Base-by-base conservation (phyloP, 2,113 vertebrate species). In the Cochlearius cochlearius region DNA sequence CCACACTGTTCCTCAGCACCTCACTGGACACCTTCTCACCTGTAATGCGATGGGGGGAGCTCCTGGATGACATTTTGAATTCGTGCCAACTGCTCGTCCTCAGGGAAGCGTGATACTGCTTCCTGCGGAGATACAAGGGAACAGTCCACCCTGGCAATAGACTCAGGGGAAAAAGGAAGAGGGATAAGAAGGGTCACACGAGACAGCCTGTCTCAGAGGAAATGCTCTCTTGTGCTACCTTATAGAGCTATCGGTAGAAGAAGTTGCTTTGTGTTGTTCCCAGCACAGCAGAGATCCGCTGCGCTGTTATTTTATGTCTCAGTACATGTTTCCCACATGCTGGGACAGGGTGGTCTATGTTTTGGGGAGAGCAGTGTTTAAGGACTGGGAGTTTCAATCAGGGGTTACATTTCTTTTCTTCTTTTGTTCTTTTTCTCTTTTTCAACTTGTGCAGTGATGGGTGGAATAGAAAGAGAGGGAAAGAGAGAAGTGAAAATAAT, bases 61-160 rank as follows among this genome's bases (percentile, higher is more conserved):
- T 99, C 98, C 97, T 98, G 98, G 97, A 99, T 98, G 97, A 99
- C 98, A 97, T 98, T 98, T 95, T 99, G 99, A 92, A 99, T 98
- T 94, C 98, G 98, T 72, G 97, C 94, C 95, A 99, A 95, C 81
- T 99, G 99, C 90, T 99, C 98, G 9, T 99, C 98, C 94, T 99
- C 98, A 0, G 98, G 98, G 77, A 98, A 98, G 88, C 98, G 98
- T 1, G 98, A 98, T 81, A 99, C 98, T 2, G 98, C 98, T 82
- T 99, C 99, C 99, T 98, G 94, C 2, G 21, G 85, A 76, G 85
- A 96, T 13, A 90, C 11, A 91, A 92, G 76, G 63, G 36, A 86
- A 93, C 7, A 74, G 41, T 95, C 50, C 1, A 10, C 58, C 38
- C 62, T 80, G 63, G 32, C 67, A 92, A 25, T 36, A 41, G 32